Percentiles rank a stretch among this genome's conserved stretches.
Evolutionary conservation across 2,888 invertebrate species (phyloP).

Genomic region (Ochropleura plecta): DNA sequence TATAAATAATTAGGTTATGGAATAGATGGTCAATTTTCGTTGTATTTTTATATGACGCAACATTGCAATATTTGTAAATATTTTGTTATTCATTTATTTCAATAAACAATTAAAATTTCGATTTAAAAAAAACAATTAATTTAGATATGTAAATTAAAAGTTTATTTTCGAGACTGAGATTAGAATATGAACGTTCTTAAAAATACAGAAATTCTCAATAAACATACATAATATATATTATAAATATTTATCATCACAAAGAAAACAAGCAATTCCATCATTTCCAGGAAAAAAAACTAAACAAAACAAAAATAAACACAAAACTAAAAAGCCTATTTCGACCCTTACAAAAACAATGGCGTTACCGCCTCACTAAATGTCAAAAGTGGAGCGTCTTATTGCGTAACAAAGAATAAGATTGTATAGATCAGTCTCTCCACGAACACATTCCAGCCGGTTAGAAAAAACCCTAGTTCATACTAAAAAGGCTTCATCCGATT

Average conservation of each 20-base stretch:
- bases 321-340: slow-evolving; percentile 28
- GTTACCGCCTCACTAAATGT: slow-evolving; percentile 63
- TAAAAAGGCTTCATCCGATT: not conserved
- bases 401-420: slow-evolving; percentile 15
- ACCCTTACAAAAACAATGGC: slow-evolving; percentile 58
- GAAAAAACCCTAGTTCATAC: not conserved
- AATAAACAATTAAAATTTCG: too few relatives aligned
- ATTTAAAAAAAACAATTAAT: not conserved
- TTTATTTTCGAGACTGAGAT: not conserved
- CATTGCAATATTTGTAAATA: too few relatives aligned
- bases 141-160: not conserved
- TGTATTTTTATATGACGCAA: not conserved
- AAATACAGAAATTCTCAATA: not conserved
- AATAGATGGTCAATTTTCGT: not conserved
- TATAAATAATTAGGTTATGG: not conserved
- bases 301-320: slow-evolving; percentile 21
- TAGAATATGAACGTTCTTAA: not conserved
- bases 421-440: not conserved
- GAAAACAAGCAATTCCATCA: not conserved
- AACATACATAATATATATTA: too few relatives aligned
- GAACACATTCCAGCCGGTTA: not conserved
- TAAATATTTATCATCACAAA: not conserved
- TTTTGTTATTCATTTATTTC: too few relatives aligned
- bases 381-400: slow-evolving; percentile 62
- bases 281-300: slow-evolving; percentile 2